Evolutionary conservation across 2,888 invertebrate genomes (phyloP).

Genomic region (Camponotus fellah): DNA sequence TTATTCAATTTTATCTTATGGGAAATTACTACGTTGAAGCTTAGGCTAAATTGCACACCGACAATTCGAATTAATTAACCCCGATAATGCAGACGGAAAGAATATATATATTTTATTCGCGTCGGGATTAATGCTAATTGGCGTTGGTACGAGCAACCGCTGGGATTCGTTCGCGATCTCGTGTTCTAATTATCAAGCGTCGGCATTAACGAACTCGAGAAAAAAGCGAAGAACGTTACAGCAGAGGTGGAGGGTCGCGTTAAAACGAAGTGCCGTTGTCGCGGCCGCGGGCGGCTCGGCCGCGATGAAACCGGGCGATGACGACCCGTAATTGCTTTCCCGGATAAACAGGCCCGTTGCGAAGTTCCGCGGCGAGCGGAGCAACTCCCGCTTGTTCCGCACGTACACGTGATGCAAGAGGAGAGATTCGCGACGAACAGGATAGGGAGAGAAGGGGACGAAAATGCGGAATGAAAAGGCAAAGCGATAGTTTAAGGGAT

Average conservation of each 20-base stretch:
- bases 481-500: constrained; percentile 37
- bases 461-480: constrained; percentile 12
- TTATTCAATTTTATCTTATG: constrained; percentile 34
- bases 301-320: constrained; percentile 64
- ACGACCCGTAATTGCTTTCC: constrained; percentile 82
- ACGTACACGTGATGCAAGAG: constrained; percentile 40
- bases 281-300: constrained; percentile 44
- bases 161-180: not conserved
- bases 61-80: constrained; percentile 17
- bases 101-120: constrained; percentile 26
- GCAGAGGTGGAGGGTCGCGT: constrained; percentile 46
- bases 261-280: constrained; percentile 51
- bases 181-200: constrained; percentile 24
- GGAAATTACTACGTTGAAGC: constrained; percentile 17
- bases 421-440: not conserved
- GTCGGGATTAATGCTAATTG: constrained; percentile 41
- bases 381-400: constrained; percentile 26
- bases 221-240: not conserved
- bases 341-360: constrained; percentile 79
- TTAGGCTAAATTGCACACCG: constrained; percentile 4
- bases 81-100: constrained; percentile 22
- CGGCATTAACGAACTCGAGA: constrained; percentile 40
- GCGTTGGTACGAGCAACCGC: constrained; percentile 12
- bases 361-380: constrained; percentile 54
- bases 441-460: constrained; percentile 19